phyloP scores from a whole-genome alignment of 2,113 vertebrate species.

The Mesitornis unicolor region DNA sequence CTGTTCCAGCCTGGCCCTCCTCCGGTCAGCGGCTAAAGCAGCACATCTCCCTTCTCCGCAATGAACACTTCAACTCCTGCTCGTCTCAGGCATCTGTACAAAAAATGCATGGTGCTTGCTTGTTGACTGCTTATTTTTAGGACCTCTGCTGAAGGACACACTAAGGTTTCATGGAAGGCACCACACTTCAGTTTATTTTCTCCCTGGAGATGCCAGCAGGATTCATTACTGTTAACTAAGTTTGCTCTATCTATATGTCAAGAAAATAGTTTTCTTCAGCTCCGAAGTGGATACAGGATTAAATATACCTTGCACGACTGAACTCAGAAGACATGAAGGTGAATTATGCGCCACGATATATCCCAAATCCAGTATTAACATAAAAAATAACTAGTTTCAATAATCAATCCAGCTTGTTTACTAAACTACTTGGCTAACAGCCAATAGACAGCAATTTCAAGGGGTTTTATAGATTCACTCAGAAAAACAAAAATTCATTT shows the following conservation, averaged over 20 bases:
- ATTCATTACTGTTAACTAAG: background rate
- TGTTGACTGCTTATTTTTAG: background rate
- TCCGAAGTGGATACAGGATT: background rate
- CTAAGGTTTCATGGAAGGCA: background rate
- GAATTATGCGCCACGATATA: background rate
- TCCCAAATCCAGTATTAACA: background rate
- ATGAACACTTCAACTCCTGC: background rate
- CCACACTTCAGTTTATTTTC: background rate
- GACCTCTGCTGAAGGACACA: background rate
- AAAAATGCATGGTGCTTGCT: background rate
- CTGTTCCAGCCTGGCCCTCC: background rate
- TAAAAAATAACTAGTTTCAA: background rate
- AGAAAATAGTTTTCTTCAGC: background rate
- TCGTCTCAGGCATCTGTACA: background rate
- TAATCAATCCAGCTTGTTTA: conserved; percentile 29
- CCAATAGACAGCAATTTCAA: background rate
- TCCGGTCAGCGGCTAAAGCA: background rate
- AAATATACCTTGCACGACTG: background rate
- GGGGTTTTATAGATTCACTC: background rate
- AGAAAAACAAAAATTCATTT: background rate
- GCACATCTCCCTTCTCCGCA: background rate
- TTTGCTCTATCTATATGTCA: background rate
- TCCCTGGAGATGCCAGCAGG: background rate
- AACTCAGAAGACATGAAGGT: background rate
- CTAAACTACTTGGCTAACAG: background rate